phyloP scores from a whole-genome alignment of 1,140 invertebrate species.

The Helicorthomorpha holstii region DNA sequence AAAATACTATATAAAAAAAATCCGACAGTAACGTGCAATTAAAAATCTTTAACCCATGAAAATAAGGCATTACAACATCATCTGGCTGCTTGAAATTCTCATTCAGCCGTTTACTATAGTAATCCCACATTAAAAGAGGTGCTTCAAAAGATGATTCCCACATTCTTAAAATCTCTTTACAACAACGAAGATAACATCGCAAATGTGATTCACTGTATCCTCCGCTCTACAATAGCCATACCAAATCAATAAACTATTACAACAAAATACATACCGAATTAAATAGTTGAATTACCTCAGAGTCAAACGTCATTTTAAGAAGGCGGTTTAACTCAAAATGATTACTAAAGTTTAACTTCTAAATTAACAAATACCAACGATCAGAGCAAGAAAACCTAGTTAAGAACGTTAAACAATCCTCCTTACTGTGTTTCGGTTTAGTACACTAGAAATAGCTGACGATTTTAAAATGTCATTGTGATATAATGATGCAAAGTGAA shows the following conservation, averaged over 20 bases:
- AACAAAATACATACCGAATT: too few relatives aligned
- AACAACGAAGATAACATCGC: neutral
- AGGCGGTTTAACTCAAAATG: neutral
- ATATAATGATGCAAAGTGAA: neutral
- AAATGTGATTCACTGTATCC: neutral
- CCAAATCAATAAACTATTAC: too few relatives aligned
- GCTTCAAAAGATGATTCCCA: neutral
- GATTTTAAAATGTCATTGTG: too few relatives aligned
- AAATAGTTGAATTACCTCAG: neutral
- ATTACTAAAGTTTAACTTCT: too few relatives aligned
- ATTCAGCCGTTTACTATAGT: neutral
- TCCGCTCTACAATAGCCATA: too few relatives aligned
- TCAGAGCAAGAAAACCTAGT: too few relatives aligned
- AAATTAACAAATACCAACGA: too few relatives aligned
- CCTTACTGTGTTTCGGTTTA: too few relatives aligned
- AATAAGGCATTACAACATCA: too few relatives aligned
- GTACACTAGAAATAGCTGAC: too few relatives aligned
- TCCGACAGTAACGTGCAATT: neutral
- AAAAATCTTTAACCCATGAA: too few relatives aligned
- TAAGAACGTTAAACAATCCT: too few relatives aligned
- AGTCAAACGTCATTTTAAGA: neutral
- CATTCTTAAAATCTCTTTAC: neutral
- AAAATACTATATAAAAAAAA: neutral
- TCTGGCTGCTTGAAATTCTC: neutral
- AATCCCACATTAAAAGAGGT: neutral